Evolutionary conservation across 2,888 invertebrate species (phyloP).

Genomic region (Parochlus steinenii): DNA sequence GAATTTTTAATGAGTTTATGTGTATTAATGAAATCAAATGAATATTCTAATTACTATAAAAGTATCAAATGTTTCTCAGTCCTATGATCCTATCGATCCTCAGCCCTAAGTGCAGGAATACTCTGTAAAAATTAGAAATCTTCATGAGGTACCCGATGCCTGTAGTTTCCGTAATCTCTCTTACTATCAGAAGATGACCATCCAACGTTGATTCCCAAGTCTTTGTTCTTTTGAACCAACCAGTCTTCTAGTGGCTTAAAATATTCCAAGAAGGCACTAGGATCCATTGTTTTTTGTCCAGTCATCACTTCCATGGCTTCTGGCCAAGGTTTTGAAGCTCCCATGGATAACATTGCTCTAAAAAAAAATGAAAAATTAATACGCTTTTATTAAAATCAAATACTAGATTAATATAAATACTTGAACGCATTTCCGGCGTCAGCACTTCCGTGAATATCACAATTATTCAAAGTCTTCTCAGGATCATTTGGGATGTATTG

Average conservation of each 20-base stretch:
- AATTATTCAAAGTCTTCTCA: slow-evolving; percentile 56
- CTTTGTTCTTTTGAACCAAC: slow-evolving; percentile 53
- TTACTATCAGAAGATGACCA: too few relatives aligned
- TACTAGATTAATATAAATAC: too few relatives aligned
- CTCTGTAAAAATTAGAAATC: too few relatives aligned
- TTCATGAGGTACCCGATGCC: too few relatives aligned
- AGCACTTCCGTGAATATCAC: slow-evolving; percentile 68
- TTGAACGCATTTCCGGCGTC: slow-evolving; percentile 57
- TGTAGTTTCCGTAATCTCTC: too few relatives aligned
- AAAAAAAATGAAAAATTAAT: slow-evolving; percentile 12
- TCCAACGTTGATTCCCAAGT: slow-evolving; percentile 45
- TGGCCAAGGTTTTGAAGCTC: slow-evolving; percentile 63
- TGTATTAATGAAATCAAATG: too few relatives aligned
- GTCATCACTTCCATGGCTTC: slow-evolving; percentile 71
- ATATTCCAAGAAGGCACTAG: slow-evolving; percentile 60
- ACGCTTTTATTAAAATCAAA: background rate
- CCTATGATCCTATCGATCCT: too few relatives aligned
- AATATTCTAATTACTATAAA: too few relatives aligned
- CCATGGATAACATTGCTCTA: slow-evolving; percentile 54
- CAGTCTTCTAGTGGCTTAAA: slow-evolving; percentile 62
- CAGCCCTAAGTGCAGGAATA: too few relatives aligned
- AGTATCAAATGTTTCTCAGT: too few relatives aligned
- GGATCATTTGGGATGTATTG: slow-evolving; percentile 55
- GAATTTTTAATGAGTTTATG: too few relatives aligned
- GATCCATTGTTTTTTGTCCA: slow-evolving; percentile 57